Conservation (phyloP, 2,888 invertebrate species). For the Ellobium chinense region DNA sequence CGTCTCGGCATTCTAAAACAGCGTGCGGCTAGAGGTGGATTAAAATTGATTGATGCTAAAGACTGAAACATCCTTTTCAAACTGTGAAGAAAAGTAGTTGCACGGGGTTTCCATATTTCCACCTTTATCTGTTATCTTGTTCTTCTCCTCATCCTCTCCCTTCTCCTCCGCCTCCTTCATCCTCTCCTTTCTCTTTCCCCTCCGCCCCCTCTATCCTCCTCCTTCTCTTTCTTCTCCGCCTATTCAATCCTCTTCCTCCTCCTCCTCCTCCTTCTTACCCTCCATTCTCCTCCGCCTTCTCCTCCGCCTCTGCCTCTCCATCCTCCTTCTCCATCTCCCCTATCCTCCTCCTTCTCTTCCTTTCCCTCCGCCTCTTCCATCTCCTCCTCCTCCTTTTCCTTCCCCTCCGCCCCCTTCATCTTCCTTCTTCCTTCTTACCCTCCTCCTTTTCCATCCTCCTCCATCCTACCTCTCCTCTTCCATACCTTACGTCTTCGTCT, state of each 20-base stretch:
- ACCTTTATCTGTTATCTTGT: no score
- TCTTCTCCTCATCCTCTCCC: no score
- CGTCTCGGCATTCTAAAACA: no score
- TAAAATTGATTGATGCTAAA: no score
- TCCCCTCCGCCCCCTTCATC: conserved; percentile 12
- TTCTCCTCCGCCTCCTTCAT: background rate
- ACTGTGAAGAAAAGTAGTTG: no score
- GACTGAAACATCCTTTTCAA: no score
- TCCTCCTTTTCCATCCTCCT: conserved; percentile 19
- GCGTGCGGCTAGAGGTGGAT: no score
- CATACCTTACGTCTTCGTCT: background rate
- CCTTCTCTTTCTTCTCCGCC: background rate
- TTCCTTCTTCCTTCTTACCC: conserved; percentile 10
- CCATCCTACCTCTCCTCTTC: conserved; percentile 32
- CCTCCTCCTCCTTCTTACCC: background rate
- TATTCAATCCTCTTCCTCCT: background rate
- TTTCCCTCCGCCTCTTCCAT: background rate
- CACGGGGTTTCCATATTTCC: no score
- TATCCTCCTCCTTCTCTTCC: background rate
- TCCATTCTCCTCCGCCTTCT: background rate
- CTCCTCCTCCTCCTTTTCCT: background rate
- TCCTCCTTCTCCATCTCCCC: background rate
- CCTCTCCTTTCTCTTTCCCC: background rate
- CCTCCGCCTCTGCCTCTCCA: background rate
- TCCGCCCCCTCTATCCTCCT: background rate